phyloP scores from a whole-genome alignment of 2,888 invertebrate genomes.

The Callyntrura guangdongensis region DNA sequence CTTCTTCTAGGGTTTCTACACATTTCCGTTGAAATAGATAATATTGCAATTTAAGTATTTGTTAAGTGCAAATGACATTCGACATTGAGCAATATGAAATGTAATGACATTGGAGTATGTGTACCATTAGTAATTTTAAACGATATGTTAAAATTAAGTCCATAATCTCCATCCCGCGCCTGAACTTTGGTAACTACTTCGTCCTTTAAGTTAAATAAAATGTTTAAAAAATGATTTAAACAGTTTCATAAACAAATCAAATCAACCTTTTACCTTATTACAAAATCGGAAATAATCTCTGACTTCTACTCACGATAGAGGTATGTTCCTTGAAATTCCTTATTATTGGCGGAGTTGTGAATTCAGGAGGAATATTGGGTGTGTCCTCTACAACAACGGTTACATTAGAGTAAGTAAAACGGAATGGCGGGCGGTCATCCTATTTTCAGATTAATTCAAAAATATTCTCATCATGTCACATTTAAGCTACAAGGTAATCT shows the following conservation, averaged over 20 bases:
- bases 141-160: constrained; percentile 56
- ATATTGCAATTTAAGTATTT: too few species aligned
- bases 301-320: constrained; percentile 13
- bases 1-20: neutral
- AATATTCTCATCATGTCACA: too few species aligned
- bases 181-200: neutral
- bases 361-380: constrained; percentile 68
- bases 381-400: constrained; percentile 60
- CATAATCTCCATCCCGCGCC: constrained; percentile 73
- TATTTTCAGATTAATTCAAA: too few species aligned
- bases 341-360: constrained; percentile 44
- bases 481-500: too few species aligned
- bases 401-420: neutral
- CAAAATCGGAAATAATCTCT: too few species aligned
- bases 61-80: too few species aligned
- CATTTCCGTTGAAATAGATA: too few species aligned
- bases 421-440: too few species aligned
- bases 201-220: constrained; percentile 14
- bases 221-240: too few species aligned
- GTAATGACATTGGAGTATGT: neutral
- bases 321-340: constrained; percentile 24
- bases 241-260: too few species aligned
- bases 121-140: constrained; percentile 41
- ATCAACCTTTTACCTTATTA: too few species aligned
- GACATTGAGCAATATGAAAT: too few species aligned